These are phyloP conservation scores for Neoitamus cyanurus DNA, from an alignment of 2,888 invertebrate species.

Conservation along the genomic window DNA sequence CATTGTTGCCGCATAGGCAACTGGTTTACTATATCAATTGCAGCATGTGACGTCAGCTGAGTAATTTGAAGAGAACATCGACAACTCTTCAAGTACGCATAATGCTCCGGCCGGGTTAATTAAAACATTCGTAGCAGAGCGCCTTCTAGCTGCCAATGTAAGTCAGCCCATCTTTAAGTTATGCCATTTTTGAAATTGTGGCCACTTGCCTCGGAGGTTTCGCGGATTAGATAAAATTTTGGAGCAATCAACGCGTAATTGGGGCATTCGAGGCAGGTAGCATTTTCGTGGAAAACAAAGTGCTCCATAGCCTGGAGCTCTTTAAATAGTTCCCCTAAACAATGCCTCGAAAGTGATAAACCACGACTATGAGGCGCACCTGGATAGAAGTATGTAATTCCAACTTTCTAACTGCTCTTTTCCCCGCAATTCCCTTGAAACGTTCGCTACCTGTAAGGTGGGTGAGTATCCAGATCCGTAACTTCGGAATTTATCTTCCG, in stretches of 20 bases:
- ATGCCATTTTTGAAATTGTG: background rate
- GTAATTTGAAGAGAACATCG: background rate
- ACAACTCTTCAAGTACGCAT: background rate
- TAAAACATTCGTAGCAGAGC: background rate
- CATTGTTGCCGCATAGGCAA: background rate
- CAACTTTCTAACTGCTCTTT: background rate
- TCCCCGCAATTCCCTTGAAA: background rate
- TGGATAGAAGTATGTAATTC: conserved; percentile 12
- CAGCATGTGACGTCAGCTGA: background rate
- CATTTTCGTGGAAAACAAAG: background rate
- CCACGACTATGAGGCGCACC: background rate
- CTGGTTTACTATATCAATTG: background rate
- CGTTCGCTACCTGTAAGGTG: background rate
- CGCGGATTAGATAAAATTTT: background rate
- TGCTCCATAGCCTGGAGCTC: background rate
- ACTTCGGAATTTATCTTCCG: background rate
- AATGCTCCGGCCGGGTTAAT: background rate
- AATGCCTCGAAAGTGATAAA: background rate
- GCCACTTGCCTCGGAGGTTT: background rate
- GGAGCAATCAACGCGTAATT: background rate
- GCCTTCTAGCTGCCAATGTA: background rate
- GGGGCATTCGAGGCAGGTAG: background rate
- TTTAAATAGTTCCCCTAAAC: background rate
- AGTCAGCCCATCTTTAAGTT: background rate
- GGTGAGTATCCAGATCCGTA: background rate